phyloP scores from a whole-genome alignment of 92 coral and sea anemone genomes.

The Metridium senile region DNA sequence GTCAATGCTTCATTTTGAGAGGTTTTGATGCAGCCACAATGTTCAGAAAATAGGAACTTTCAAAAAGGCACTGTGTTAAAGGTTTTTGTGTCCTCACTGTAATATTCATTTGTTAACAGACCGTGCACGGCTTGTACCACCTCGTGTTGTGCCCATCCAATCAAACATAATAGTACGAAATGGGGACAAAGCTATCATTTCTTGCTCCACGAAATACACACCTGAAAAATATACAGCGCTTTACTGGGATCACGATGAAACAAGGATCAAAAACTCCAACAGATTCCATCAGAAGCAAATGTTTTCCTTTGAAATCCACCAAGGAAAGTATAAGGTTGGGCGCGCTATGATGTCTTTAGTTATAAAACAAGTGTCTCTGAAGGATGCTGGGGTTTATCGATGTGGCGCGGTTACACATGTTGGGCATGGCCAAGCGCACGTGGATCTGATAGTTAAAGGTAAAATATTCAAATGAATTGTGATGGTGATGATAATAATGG shows the following conservation, averaged over 20 bases:
- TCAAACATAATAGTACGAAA: background rate
- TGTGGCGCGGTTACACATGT: too few species aligned
- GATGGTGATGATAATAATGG: too few species aligned
- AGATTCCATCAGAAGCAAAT: constrained; percentile 1
- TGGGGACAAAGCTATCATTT: constrained; percentile 12
- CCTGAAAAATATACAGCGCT: constrained; percentile 14
- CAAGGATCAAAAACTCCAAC: background rate
- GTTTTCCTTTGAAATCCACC: constrained; percentile 6
- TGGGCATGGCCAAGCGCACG: too few species aligned
- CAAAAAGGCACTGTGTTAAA: background rate
- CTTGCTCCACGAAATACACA: constrained; percentile 3
- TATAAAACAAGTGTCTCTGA: too few species aligned
- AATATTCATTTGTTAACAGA: background rate
- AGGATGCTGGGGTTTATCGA: too few species aligned
- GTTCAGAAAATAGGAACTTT: too few species aligned
- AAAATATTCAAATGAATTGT: too few species aligned
- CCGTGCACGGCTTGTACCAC: background rate
- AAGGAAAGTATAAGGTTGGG: constrained; percentile 6
- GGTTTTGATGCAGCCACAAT: too few species aligned
- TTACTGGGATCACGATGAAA: constrained; percentile 18
- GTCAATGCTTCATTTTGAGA: too few species aligned
- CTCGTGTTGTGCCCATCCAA: background rate
- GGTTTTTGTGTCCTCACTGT: too few species aligned
- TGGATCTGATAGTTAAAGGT: too few species aligned
- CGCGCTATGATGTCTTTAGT: background rate